A percentile compares a stretch with the other conserved stretches of the same genome.
phyloP scores from a whole-genome alignment of 2,113 vertebrate species.

The Copsychus sechellarum region DNA sequence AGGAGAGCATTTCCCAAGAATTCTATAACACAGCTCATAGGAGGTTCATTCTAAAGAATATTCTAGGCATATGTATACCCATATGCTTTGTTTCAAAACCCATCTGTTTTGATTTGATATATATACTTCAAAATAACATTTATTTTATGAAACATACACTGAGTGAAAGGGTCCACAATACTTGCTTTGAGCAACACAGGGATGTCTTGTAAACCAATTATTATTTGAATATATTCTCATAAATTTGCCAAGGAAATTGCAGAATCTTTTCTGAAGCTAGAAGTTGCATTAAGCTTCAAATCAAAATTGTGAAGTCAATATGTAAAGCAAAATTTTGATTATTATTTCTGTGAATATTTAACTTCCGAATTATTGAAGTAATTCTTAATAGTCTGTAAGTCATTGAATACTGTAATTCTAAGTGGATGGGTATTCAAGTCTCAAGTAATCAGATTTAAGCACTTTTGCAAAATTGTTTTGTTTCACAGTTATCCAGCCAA shows the following conservation, averaged over 20 bases:
- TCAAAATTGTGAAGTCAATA: background rate
- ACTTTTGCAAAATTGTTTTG: background rate
- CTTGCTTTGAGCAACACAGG: background rate
- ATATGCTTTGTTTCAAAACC: slow-evolving; percentile 63
- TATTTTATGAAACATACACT: slow-evolving; percentile 36
- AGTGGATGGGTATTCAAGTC: background rate
- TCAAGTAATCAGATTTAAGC: background rate
- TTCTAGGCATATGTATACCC: slow-evolving; percentile 63
- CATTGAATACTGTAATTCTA: background rate
- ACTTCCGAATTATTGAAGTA: background rate
- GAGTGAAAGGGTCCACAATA: slow-evolving; percentile 6
- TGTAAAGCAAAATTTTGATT: background rate
- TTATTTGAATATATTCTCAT: background rate
- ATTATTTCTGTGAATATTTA: background rate
- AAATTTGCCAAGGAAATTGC: background rate
- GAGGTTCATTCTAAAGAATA: slow-evolving; percentile 53
- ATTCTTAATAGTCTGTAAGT: background rate
- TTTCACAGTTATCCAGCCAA: background rate
- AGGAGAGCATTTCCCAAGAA: slow-evolving; percentile 32
- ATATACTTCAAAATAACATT: slow-evolving; percentile 56
- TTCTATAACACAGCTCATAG: background rate
- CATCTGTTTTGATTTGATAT: slow-evolving; percentile 66
- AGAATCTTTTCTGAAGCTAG: background rate
- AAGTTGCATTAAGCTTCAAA: background rate
- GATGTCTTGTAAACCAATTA: background rate